Evolutionary conservation across 2,113 vertebrate genomes (phyloP).

Genomic region (Dasyornis broadbenti): DNA sequence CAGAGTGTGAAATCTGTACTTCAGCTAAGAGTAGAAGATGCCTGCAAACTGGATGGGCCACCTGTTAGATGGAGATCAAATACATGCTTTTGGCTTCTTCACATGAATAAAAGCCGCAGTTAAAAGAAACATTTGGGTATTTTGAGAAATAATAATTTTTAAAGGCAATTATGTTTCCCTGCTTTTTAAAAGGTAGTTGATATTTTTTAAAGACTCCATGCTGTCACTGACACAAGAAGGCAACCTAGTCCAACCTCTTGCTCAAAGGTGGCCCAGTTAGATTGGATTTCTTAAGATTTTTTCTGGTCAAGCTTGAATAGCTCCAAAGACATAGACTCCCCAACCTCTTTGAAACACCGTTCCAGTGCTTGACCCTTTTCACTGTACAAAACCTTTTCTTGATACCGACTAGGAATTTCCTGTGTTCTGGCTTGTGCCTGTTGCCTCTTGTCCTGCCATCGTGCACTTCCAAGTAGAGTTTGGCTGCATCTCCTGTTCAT

Average conservation of each 20-base stretch:
- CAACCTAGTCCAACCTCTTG: neutral
- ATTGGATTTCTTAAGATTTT: neutral
- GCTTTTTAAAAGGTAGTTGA: neutral
- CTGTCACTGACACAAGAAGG: neutral
- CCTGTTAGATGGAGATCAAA: neutral
- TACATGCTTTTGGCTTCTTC: neutral
- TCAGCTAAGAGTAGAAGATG: neutral
- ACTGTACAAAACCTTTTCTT: neutral
- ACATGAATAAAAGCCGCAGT: neutral
- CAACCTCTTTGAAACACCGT: neutral
- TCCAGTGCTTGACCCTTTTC: neutral
- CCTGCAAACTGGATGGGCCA: neutral
- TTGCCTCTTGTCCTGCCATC: neutral
- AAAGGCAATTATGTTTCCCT: neutral
- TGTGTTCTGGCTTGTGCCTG: neutral
- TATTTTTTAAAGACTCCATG: neutral
- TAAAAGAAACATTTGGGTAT: neutral
- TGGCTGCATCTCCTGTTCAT: neutral
- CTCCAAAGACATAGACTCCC: neutral
- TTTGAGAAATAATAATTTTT: neutral
- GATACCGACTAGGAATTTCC: neutral
- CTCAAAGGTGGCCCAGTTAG: neutral
- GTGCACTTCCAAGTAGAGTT: fast-evolving
- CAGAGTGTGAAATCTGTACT: neutral
- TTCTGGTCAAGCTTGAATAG: neutral